Conservation (phyloP, 1,140 invertebrate genomes). For the Macrotrachela quadricornifera region DNA sequence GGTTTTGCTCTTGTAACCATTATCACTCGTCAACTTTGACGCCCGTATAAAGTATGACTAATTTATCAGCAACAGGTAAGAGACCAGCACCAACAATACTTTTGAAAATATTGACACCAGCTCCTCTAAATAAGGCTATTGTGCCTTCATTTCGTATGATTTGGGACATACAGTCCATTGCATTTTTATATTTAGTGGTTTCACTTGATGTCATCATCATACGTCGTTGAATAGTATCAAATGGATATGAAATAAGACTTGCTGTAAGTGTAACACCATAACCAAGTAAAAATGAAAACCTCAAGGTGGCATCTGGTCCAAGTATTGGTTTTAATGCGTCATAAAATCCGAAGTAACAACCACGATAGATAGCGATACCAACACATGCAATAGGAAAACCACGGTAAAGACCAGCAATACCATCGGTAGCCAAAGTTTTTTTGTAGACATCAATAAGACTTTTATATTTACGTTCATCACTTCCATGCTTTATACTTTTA, state of each 20-base stretch:
- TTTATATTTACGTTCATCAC: slow-evolving; percentile 54
- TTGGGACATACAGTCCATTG: slow-evolving; percentile 32
- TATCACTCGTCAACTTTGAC: too few relatives aligned
- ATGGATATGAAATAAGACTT: slow-evolving; percentile 72
- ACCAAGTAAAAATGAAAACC: slow-evolving; percentile 65
- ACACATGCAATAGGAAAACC: slow-evolving; percentile 65
- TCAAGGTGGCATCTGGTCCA: slow-evolving; percentile 50
- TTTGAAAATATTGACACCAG: slow-evolving; percentile 34
- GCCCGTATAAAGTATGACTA: slow-evolving; percentile 17
- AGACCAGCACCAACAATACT: slow-evolving; percentile 33
- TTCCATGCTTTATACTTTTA: slow-evolving; percentile 37
- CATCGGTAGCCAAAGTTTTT: slow-evolving; percentile 69
- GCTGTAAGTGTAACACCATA: slow-evolving; percentile 52
- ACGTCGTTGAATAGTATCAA: slow-evolving; percentile 72
- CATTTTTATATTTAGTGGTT: slow-evolving; percentile 37
- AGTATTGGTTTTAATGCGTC: slow-evolving; percentile 67
- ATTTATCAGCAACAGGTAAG: slow-evolving; percentile 34
- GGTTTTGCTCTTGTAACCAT: too few relatives aligned
- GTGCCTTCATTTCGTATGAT: slow-evolving; percentile 36
- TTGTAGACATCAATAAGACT: slow-evolving; percentile 61
- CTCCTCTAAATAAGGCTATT: slow-evolving; percentile 37
- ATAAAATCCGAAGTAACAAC: slow-evolving; percentile 78
- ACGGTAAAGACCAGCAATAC: slow-evolving; percentile 60
- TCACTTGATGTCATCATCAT: slow-evolving; percentile 51
- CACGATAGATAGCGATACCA: slow-evolving; percentile 38